Base-by-base conservation (phyloP, 2,113 vertebrate genomes). In the Erinaceus europaeus region DNA sequence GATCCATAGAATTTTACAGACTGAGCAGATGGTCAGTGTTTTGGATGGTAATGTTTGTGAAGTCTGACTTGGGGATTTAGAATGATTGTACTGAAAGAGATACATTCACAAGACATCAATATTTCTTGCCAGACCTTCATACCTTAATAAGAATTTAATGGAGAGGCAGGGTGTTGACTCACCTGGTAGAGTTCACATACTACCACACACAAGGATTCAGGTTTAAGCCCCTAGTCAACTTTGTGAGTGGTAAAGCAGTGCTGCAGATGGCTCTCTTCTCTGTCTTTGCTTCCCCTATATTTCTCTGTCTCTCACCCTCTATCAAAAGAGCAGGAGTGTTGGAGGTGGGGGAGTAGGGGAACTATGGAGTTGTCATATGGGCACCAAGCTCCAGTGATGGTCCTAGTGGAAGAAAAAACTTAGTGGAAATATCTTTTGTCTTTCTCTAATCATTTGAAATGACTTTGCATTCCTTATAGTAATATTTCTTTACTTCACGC, bases 1-100 rank as follows among this genome's bases (percentile, higher is more conserved):
- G 8, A 36, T 75, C 52, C 61, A 21, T 90, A 89, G 40, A 79
- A 91, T 89, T 88, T 94, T 84, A 73, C 17, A 62, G 71, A 73
- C 34, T 82, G 89, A 92, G 73, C 84, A 90, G 40, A 84, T 88
- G 82, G 91, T 87, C 61, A 79, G 18, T 93, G 85, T 75, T 95
- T 93, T 86, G 81, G 68, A 85, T 90, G 61, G 75, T 85, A 78
- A 46, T 64, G 25, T 78, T 84, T 76, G 52, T 69, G 77, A 92
- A 52, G 42, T 36, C 81, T 90, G 61, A 48, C 38, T 73, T 88
- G 57, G 40, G 42, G 23, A 79, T 84, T 79, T 84, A 82, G 34
- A 78, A 88, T 84, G 50, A 59, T 67, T 82, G 29, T 85, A 38
- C 18, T 74, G 27, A 89, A 84, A 50, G 48, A 89, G 18, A 73